Conservation (phyloP, 2,113 vertebrate species). For the Saguinus imperator region DNA sequence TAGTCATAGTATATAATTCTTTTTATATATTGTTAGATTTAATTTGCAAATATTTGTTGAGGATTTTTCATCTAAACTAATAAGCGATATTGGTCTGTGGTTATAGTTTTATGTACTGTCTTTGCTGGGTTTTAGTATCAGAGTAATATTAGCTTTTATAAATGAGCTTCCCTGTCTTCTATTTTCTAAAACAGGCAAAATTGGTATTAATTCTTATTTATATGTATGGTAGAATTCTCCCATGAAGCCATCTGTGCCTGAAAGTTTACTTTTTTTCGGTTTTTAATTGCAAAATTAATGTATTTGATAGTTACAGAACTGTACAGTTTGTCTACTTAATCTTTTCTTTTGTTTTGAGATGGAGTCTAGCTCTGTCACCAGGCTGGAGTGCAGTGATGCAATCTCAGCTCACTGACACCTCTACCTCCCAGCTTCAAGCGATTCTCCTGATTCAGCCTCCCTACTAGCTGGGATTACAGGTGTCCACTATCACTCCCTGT, state of each 20-base stretch:
- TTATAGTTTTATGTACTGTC: neutral
- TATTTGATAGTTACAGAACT: neutral
- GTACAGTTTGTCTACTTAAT: neutral
- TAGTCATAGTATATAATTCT: neutral
- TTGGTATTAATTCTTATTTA: neutral
- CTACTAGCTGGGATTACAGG: too few relatives aligned
- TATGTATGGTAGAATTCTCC: neutral
- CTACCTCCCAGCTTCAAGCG: too few relatives aligned
- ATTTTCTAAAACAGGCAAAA: neutral
- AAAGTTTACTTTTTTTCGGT: neutral
- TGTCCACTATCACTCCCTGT: too few relatives aligned
- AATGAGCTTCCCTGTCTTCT: neutral
- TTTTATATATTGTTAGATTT: neutral
- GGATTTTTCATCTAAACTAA: neutral
- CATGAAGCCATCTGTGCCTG: neutral
- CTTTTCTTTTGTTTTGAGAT: too few relatives aligned
- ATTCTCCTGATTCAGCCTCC: too few relatives aligned
- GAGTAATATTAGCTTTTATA: neutral
- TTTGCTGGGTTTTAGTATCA: neutral
- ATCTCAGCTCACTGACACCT: too few relatives aligned
- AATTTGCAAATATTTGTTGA: neutral
- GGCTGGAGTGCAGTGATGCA: too few relatives aligned
- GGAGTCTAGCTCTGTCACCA: too few relatives aligned
- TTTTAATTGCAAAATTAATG: slow-evolving; percentile 12
- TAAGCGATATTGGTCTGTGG: neutral